Evolutionary conservation across 2,113 vertebrate genomes (phyloP).

Genomic region (Erinaceus europaeus): DNA sequence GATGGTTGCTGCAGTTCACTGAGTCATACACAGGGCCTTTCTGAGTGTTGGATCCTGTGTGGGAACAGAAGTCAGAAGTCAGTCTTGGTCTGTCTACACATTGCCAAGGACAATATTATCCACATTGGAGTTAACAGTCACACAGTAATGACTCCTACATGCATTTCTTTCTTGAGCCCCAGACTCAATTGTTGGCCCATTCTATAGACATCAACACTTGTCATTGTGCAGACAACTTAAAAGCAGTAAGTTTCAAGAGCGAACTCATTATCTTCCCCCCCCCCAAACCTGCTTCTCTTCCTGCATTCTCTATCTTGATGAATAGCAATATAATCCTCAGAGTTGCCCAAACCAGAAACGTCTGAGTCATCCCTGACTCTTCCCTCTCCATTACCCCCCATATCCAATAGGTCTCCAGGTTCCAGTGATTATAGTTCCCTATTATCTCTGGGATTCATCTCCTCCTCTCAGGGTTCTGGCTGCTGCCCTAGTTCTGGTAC

Average conservation of each 20-base stretch:
- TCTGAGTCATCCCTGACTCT: conserved; percentile 61
- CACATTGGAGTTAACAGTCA: background rate
- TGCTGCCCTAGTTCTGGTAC: background rate
- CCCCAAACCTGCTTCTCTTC: conserved; percentile 54
- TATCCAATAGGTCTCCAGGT: conserved; percentile 2
- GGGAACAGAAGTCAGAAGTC: background rate
- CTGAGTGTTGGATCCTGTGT: background rate
- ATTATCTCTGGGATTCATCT: conserved; percentile 15
- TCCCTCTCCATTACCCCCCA: conserved; percentile 3
- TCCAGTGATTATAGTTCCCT: background rate
- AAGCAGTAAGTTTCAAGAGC: conserved; percentile 26
- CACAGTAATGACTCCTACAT: background rate
- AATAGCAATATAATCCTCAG: conserved; percentile 58
- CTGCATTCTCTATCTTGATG: conserved; percentile 45
- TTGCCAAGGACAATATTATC: background rate
- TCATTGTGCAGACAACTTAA: conserved; percentile 31
- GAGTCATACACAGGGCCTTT: background rate
- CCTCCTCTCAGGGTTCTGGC: background rate
- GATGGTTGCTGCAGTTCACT: background rate
- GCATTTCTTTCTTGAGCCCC: background rate
- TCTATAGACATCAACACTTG: background rate
- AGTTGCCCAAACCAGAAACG: conserved; percentile 55
- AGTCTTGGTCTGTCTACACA: background rate
- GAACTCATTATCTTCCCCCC: conserved; percentile 24
- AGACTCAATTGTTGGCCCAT: background rate